A percentile compares a stretch with the other conserved stretches of the same genome.
phyloP scores from a whole-genome alignment of 2,113 vertebrate species.

The Gallinago media region DNA sequence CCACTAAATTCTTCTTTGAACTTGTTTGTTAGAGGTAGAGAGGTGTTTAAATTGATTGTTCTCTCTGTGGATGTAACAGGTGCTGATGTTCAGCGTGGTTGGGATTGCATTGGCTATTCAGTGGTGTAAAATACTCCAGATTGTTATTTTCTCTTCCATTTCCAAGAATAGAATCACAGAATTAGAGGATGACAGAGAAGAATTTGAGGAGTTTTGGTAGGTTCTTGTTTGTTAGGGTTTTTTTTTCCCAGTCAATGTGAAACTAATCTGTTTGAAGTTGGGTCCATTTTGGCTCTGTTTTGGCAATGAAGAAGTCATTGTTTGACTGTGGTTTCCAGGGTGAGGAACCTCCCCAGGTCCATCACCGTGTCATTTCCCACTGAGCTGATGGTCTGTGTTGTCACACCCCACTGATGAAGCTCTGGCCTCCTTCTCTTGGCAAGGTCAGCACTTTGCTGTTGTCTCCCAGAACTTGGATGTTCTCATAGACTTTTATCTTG shows the following conservation, averaged over 20 bases:
- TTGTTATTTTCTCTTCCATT: neutral
- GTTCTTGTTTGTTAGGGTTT: neutral
- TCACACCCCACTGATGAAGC: fast-evolving
- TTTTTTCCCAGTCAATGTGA: fast-evolving
- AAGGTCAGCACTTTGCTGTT: neutral
- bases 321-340: neutral
- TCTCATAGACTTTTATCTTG: neutral
- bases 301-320: neutral
- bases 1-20: neutral
- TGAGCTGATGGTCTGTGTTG: neutral
- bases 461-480: neutral
- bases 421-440: neutral
- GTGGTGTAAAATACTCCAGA: neutral
- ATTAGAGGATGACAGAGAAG: neutral
- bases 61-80: neutral
- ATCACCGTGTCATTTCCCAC: neutral
- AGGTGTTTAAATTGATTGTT: neutral
- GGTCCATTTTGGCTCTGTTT: neutral
- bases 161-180: neutral
- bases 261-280: neutral
- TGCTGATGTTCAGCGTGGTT: neutral
- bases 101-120: neutral
- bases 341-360: neutral
- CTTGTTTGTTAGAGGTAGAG: neutral
- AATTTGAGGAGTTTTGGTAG: neutral